Evolutionary conservation across 2,888 invertebrate genomes (phyloP), one percentile per base, ranked within the genome.

Genomic region (Synanthedon tipuliformis): DNA sequence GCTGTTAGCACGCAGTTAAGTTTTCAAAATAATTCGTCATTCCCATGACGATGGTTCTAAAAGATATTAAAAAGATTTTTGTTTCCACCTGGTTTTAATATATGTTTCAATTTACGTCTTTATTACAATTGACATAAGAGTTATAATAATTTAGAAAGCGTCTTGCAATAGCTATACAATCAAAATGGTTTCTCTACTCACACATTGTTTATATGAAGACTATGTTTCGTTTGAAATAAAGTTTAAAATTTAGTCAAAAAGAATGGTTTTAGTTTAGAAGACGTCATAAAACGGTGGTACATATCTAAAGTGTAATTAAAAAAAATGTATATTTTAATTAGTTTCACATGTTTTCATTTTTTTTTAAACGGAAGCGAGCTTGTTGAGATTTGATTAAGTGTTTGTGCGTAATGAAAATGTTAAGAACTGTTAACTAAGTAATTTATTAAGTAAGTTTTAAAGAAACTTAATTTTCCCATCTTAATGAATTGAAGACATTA

Each of bases 1-100:
- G 57, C 59, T 60, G 67, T 68, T 68, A 66, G 63, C 63, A 65
- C 63, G 55, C 60, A 57, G 63, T 67, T 69, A 69, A 56, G 53
- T 57, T 58, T 58, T 48, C 53, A 56, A 56, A 54, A 58, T 63
- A 62, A 63, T 65, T 58, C 60, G 60, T 64, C 62, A 65, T 66
- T 66, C 63, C 59, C 64, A 66, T 63, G 59, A 57, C 58, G 60
- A 59, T 53, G 52, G 12, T 49, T 18, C 23, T 12, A 10, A 18
- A 10, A 49, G 49, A 49, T 49, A 49, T 13, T 8, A 15, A 45
- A 13, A 45, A 45, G 34, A 34, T 3, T 34, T 34, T 8, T 7
- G 34, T 34, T 34, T 10, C 7, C 34, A 34, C 34, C 1, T 34
- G 10, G 34, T 7, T 10, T 34, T 10, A 34, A 10, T 34, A 10